Evolutionary conservation across 2,797 vertebrate genomes (phyloP).

Genomic region (Fundulus diaphanus): DNA sequence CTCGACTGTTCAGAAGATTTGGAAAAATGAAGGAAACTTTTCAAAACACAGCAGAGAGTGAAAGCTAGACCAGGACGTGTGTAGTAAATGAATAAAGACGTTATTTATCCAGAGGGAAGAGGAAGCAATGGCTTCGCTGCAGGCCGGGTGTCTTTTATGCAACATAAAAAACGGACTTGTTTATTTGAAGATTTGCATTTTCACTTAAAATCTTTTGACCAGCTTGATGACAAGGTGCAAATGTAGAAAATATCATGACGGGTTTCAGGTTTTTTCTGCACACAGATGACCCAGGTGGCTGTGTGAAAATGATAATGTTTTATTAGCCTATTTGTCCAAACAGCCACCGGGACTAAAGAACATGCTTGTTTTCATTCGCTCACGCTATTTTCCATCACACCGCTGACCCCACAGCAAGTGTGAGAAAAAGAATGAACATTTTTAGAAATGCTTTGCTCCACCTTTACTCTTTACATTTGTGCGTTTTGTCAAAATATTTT

Average conservation of each 20-base stretch:
- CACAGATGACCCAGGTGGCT: neutral
- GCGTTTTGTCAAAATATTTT: constrained; percentile 14
- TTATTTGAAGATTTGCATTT: neutral
- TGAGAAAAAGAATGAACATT: neutral
- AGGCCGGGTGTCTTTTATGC: neutral
- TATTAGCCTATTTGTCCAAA: neutral
- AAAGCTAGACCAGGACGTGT: constrained; percentile 2
- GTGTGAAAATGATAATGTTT: neutral
- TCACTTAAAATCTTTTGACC: neutral
- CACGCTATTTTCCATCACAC: neutral
- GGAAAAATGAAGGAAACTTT: constrained; percentile 7
- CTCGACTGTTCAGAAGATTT: neutral
- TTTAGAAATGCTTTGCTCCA: constrained; percentile 5
- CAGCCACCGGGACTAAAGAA: neutral
- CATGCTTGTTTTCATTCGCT: neutral
- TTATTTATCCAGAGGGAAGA: neutral
- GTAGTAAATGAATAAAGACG: neutral
- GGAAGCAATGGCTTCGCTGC: neutral
- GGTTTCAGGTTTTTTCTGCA: neutral
- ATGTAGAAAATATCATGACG: neutral
- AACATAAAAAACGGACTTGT: constrained; percentile 1
- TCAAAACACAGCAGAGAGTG: neutral
- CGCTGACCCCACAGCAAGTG: neutral
- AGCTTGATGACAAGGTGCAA: neutral
- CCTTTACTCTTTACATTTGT: constrained; percentile 5